These are phyloP conservation scores for Cotesia glomerata DNA, from an alignment of 1,140 invertebrate species.

Conservation along the genomic window DNA sequence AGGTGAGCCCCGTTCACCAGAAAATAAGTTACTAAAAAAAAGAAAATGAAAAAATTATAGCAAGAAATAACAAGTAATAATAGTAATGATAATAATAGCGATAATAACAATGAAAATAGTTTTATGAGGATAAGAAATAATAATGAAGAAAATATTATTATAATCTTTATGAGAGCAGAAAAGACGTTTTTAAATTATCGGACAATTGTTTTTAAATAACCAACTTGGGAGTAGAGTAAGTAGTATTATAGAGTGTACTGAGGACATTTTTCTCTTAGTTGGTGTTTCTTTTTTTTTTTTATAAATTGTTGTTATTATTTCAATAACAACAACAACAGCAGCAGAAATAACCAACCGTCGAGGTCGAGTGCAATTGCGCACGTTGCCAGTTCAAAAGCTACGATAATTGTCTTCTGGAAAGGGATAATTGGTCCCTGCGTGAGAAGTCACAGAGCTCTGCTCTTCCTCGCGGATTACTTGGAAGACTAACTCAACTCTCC, in stretches of 20 bases:
- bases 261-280: neutral
- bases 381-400: constrained; percentile 39
- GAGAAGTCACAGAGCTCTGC: constrained; percentile 24
- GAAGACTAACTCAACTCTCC: constrained; percentile 10
- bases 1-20: neutral
- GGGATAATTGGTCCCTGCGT: constrained; percentile 47
- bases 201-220: neutral
- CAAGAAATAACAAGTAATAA: neutral
- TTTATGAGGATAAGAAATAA: too few species aligned
- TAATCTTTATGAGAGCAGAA: neutral
- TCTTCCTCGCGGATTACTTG: constrained; percentile 20
- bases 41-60: neutral
- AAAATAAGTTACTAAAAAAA: neutral
- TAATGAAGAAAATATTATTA: neutral
- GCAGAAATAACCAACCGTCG: neutral
- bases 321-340: neutral
- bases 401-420: constrained; percentile 52
- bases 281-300: too few species aligned
- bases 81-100: neutral
- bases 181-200: too few species aligned
- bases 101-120: neutral
- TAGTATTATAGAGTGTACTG: neutral
- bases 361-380: constrained; percentile 39
- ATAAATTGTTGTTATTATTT: constrained; percentile 8
- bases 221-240: neutral